These are phyloP conservation scores for Lucilia sericata DNA, from an alignment of 1,140 invertebrate species.

Conservation along the genomic window DNA sequence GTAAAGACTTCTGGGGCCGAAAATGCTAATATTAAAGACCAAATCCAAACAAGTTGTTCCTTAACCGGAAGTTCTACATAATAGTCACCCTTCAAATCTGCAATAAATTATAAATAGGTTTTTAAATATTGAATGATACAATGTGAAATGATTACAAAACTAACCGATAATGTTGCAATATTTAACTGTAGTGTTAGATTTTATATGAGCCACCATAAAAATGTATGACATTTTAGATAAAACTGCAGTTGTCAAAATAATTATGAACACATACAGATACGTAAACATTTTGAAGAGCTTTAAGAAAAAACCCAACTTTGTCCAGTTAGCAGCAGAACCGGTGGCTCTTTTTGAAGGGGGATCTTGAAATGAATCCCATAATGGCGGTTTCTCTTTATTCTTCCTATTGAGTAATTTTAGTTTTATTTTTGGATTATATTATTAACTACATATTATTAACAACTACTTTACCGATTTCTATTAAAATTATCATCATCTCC, in stretches of 20 bases:
- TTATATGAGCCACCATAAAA: conserved; percentile 91
- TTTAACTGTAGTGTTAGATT: conserved; percentile 75
- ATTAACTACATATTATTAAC: not conserved
- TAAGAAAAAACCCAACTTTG: conserved; percentile 84
- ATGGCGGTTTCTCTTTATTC: conserved; percentile 46
- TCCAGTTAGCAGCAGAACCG: conserved; percentile 87
- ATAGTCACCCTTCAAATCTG: not conserved
- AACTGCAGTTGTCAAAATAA: conserved; percentile 83
- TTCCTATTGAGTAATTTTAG: conserved; percentile 31
- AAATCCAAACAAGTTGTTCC: conserved; percentile 90
- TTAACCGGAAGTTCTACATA: conserved; percentile 75
- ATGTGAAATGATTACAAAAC: conserved; percentile 44
- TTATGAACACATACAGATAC: conserved; percentile 84
- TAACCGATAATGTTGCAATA: conserved; percentile 78
- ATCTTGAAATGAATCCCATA: conserved; percentile 72
- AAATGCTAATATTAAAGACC: conserved; percentile 88
- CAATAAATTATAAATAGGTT: not conserved
- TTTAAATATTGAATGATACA: not conserved
- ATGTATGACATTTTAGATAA: conserved; percentile 85
- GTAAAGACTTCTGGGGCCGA: conserved; percentile 88
- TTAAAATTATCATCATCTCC: conserved; percentile 21
- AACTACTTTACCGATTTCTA: conserved; percentile 41
- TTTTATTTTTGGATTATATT: not conserved
- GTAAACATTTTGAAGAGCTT: conserved; percentile 85
- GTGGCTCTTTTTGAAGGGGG: conserved; percentile 86